phyloP scores from a whole-genome alignment of 1,140 invertebrate genomes.

The Hylaeus anthracinus region DNA sequence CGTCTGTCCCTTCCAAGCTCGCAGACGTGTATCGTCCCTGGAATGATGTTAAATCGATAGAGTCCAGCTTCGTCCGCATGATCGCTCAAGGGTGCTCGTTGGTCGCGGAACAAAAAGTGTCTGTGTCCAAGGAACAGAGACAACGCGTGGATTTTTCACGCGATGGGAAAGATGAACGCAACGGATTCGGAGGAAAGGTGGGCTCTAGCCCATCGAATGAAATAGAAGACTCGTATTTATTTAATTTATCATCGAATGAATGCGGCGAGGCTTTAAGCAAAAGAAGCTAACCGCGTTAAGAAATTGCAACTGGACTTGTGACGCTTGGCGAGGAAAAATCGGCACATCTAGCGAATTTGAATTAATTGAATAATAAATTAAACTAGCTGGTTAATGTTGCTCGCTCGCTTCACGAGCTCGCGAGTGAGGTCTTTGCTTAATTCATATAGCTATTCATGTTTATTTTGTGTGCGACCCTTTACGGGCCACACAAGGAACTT shows the following conservation, averaged over 20 bases:
- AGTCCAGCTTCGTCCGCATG: constrained; percentile 46
- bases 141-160: background rate
- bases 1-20: constrained; percentile 47
- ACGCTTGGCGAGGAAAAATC: no score
- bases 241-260: background rate
- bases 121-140: background rate
- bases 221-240: background rate
- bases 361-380: no score
- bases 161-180: background rate
- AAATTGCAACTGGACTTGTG: no score
- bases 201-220: background rate
- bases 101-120: background rate
- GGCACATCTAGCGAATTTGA: no score
- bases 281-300: no score
- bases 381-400: no score
- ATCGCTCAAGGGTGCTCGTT: constrained; percentile 37
- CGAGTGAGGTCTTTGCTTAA: no score
- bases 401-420: no score
- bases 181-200: constrained; percentile 2
- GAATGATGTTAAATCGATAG: constrained; percentile 58
- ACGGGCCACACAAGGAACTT: no score
- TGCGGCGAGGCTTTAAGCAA: background rate
- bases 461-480: no score
- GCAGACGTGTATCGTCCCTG: constrained; percentile 32
- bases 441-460: no score